Evolutionary conservation across 2,797 vertebrate species (phyloP).

Genomic region (Spinibarbus caldwelli): DNA sequence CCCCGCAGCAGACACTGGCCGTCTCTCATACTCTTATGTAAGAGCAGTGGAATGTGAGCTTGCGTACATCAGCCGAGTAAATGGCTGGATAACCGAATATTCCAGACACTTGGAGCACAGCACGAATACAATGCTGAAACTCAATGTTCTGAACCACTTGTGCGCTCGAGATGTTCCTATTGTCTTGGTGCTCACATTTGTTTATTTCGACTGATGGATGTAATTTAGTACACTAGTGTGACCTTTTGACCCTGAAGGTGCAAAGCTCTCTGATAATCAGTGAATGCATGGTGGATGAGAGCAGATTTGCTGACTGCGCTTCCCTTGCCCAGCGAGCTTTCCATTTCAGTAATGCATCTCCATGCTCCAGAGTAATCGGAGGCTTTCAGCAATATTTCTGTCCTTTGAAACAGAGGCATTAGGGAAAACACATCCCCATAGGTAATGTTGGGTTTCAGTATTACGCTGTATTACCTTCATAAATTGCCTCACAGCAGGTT

Average conservation of each 20-base stretch:
- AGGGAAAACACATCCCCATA: conserved; percentile 6
- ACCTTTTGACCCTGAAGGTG: conserved; percentile 69
- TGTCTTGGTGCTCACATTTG: background rate
- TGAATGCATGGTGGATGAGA: conserved; percentile 48
- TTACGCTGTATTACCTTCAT: conserved; percentile 14
- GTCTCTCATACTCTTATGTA: conserved; percentile 44
- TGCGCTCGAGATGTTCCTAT: background rate
- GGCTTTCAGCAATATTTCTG: conserved; percentile 34
- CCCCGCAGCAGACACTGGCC: background rate
- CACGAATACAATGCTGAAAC: background rate
- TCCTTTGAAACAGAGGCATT: conserved; percentile 14
- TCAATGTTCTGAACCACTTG: too few relatives aligned
- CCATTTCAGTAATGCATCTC: conserved; percentile 36
- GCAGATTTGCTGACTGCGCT: conserved; percentile 55
- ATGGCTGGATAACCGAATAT: conserved; percentile 28
- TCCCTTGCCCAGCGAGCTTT: background rate
- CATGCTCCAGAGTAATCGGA: conserved; percentile 38
- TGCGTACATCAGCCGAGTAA: background rate
- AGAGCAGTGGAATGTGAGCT: conserved; percentile 45
- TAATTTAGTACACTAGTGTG: conserved; percentile 51
- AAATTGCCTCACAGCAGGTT: conserved; percentile 23
- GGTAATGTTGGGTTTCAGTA: conserved; percentile 10
- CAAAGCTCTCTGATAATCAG: conserved; percentile 58
- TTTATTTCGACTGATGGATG: background rate
- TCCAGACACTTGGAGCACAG: background rate